Conservation (phyloP, 37 sponge, comb jelly and placozoan genomes). For the Oscarella lobularis region DNA sequence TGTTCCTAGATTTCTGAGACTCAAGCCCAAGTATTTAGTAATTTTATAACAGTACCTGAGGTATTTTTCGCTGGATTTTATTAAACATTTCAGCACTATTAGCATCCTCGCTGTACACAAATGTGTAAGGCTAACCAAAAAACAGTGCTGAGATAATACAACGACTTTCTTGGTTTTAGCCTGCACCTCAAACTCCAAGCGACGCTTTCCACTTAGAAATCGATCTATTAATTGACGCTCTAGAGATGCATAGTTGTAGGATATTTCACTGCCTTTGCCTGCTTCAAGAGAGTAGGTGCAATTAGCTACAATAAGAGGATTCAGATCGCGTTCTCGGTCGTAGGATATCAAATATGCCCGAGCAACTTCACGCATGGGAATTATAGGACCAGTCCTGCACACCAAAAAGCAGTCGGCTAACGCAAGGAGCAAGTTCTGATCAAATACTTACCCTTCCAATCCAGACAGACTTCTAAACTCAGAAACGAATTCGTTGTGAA, state of each 20-base stretch:
- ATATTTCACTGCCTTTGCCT: neutral
- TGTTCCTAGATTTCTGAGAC: neutral
- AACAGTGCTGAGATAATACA: too few relatives aligned
- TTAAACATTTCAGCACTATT: too few relatives aligned
- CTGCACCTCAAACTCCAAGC: neutral
- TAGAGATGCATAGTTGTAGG: neutral
- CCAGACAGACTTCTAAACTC: neutral
- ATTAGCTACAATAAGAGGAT: neutral
- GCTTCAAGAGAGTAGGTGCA: neutral
- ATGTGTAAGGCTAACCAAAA: too few relatives aligned
- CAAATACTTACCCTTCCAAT: neutral
- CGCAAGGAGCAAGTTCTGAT: too few relatives aligned
- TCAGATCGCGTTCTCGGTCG: neutral
- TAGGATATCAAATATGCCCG: neutral
- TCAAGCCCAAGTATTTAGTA: too few relatives aligned
- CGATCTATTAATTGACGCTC: neutral
- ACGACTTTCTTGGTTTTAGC: too few relatives aligned
- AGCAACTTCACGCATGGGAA: neutral
- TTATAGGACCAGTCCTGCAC: neutral
- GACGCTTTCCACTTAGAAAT: neutral
- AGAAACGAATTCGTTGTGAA: neutral
- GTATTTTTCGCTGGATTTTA: too few relatives aligned
- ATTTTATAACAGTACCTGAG: too few relatives aligned
- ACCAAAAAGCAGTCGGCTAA: neutral
- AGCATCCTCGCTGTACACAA: too few relatives aligned